Base-by-base conservation (phyloP, 2,113 vertebrate species). In the Ochotona princeps region DNA sequence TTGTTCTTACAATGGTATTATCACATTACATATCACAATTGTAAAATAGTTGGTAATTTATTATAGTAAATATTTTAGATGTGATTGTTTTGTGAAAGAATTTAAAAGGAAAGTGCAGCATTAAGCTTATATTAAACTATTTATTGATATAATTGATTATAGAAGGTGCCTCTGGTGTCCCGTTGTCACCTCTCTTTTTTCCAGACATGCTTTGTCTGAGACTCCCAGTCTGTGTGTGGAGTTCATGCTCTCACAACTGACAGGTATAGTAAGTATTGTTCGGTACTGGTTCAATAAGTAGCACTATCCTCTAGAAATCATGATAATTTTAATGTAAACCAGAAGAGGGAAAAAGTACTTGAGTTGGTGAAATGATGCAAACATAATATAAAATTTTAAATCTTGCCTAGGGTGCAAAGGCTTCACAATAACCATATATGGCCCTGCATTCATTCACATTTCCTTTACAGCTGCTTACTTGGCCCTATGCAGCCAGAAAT, bases 31-130 rank as follows among this genome's bases (percentile, higher is more conserved):
- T 87, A 66, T 89, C 72, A 51, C 26, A 66, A 15, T 89, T 89
- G 67, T 81, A 86, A 92, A 78, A 49, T 44, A 89, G 10, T 26
- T 35, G 32, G 32, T 79, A 13, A 83, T 87, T 89, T 91, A 76
- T 3, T 72, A 28, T 57, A 60, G 21, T 75, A 79, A 25, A 66
- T 78, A 92, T 79, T 80, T 86, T 61, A 73, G 17, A 82, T 83
- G 88, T 72, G 14, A 65, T 70, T 92, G 38, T 90, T 88, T 61
- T 89, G 4, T 83, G 23, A 38, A 91, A 89, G 32, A 75, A 44
- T 28, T 47, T 83, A 49, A 57, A 82, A 88, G 38, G 60, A 74
- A 90, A 57, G 87, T 67, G 70, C 25, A 17, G 57, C 74, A 90
- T 74, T 87, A 85, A 11, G 35, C 17, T 60, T 84, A 54, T 75